Base-by-base conservation (phyloP, 2,888 invertebrate genomes). In the Andrena bicolor region DNA sequence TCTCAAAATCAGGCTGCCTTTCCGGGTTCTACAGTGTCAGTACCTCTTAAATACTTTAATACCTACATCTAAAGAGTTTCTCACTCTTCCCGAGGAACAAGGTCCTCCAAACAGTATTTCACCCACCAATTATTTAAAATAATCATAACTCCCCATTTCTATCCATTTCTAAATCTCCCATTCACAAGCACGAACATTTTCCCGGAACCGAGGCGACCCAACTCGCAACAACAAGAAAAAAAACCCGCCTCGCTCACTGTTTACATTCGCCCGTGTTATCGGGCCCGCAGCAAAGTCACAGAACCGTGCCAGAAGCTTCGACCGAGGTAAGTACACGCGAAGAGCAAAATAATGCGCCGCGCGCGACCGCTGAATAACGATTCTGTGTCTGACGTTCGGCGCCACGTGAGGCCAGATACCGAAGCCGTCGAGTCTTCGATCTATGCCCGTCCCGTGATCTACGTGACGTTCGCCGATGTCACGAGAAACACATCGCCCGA, bases 221-320 rank as follows among this genome's bases (percentile, higher is more conserved):
- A 26, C 10, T 56, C 23, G 13, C 26, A 56, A 23, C 26, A 8
- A 35, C 35, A 26, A 68, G 26, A 10, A 26, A n/a, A 1, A n/a
- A 32, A 20, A 0, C 5, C 10, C 13, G n/a, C 5, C 26, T 4
- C 58, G 71, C 26, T 51, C 79, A 70, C 69, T 80, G 71, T 80
- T 80, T 80, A 76, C 70, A 56, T 53, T 53, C 23, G 23, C 2
- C 2, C n/a, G 26, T 56, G 51, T 69, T 65, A 70, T 70, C 28
- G 75, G 58, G 32, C 51, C 49, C 20, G 49, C 69, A 60, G 23
- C 65, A 75, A 75, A 70, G 75, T 80, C 75, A 70, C 65, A 30
- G 41, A 32, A 28, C 51, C 20, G 35, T 74, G 41, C 69, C 35
- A 58, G 70, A 76, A 76, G 8, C 30, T 76, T 76, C 65, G n/a